Evolutionary conservation across 2,888 invertebrate genomes (phyloP), one percentile per base, ranked within the genome.

Genomic region (Tetranychus piercei): DNA sequence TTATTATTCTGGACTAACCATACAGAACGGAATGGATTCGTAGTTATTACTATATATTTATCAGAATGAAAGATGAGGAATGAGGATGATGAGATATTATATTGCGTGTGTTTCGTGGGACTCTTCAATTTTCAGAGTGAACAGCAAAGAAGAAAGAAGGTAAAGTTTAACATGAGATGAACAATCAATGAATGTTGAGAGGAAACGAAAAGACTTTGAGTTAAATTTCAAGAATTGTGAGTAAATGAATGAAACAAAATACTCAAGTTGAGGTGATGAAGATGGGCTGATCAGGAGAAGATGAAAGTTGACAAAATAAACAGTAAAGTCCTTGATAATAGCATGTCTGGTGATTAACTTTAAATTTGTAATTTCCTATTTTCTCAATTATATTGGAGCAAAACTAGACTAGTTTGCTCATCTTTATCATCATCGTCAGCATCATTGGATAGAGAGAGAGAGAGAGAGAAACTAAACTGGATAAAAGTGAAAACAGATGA

Each of bases 351-450:
- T 55, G 55, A 55, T 55, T 55, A 55, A 55, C 55, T 55, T 55
- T 55, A 55, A 55, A 55, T 55, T 55, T 55, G 55, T 55, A 55
- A 55, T 55, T 55, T 55, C 55, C 55, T 55, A 55, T 55, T 55
- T 55, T 55, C 55, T 55, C 55, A 55, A 55, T 55, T 55, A 55
- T 34, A 34, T 34, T 34, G 5, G 3, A 34, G 34, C 15, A 15
- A 55, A 55, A 6, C 55, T 45, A 45, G 9, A 45, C 9, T 45
- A 45, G 45, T 55, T 34, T 55, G 55, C 15, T 55, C 55, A 55
- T 55, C 15, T 45, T 4, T 15, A 45, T 55, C 11, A 55, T 55
- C 55, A 55, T 55, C 55, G 2, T 55, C 55, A 55, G 9, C 55
- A 55, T 55, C 55, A 55, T 55, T 11, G 45, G 8, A 45, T 1